Base-by-base conservation (phyloP, 2,113 vertebrate species). In the Oncorhynchus gorbuscha region DNA sequence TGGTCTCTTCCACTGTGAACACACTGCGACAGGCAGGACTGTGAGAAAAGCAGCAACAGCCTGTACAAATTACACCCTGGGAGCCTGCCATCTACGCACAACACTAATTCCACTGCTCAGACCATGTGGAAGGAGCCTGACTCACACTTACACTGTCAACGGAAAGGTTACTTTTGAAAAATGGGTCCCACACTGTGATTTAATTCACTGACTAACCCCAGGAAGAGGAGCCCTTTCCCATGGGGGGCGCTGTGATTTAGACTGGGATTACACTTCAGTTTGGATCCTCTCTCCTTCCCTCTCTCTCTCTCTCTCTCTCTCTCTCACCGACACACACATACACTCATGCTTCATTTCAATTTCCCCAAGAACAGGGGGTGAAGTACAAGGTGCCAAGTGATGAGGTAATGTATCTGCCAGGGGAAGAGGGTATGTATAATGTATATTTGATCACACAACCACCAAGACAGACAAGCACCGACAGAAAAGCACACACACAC, bases 131-230 rank as follows among this genome's bases (percentile, higher is more conserved):
- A 45, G 81, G 77, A 85, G 84, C 80, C 81, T 35, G 81, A 88
- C 90, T 89, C 85, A 84, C 86, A 90, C 89, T 91, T 86, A 85
- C 82, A 84, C 89, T 92, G 91, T 91, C 91, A 91, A 88, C 69
- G 74, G 80, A 92, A 92, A 92, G 91, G 91, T 92, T 91, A 90
- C 87, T 89, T 87, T 86, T 91, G 91, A 92, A 89, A 91, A 90
- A 92, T 91, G 86, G 87, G 89, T 76, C 85, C 86, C 80, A 84
- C 80, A 64, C 82, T 32, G 68, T 83, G 87, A 89, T 91, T 91
- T 89, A 90, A 92, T 92, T 91, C 85, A 91, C 87, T 89, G 86
- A 89, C 83, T 89, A 88, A 89, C 91, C 87, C 79, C 79, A 69
- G 75, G 81, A 90, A 91, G 87, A 86, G 77, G 83, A 83, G 80